A percentile compares a stretch with the other conserved stretches of the same genome.
Evolutionary conservation across 2,113 vertebrate species (phyloP).

Genomic region (Polypterus bichir): DNA sequence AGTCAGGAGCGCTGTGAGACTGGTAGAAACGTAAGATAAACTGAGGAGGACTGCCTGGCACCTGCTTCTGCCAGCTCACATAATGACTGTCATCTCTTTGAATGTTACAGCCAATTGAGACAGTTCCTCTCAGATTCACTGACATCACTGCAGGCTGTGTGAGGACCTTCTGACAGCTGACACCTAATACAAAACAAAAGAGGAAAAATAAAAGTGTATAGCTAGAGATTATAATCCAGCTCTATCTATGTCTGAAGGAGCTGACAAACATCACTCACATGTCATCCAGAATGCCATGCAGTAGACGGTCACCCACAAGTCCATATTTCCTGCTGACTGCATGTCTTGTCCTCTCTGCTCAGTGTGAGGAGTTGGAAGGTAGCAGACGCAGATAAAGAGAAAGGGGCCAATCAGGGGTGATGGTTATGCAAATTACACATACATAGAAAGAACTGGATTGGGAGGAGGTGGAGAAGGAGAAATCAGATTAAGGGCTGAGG

Average conservation of each 20-base stretch:
- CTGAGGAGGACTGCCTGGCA: conserved; percentile 25
- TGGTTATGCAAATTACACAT: too few relatives aligned
- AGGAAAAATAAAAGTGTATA: background rate
- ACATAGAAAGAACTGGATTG: too few relatives aligned
- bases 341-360: too few relatives aligned
- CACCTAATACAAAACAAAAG: conserved; percentile 25
- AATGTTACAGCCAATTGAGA: conserved; percentile 20
- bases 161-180: conserved; percentile 20
- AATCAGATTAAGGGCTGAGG: too few relatives aligned
- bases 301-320: background rate
- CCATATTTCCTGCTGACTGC: background rate
- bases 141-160: conserved; percentile 26
- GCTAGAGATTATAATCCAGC: conserved; percentile 7
- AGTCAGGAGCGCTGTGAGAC: fast-evolving
- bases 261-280: background rate
- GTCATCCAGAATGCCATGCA: conserved; percentile 1
- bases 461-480: too few relatives aligned
- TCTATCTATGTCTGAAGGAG: background rate
- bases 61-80: conserved; percentile 29
- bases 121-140: conserved; percentile 19
- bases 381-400: too few relatives aligned
- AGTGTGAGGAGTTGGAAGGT: too few relatives aligned
- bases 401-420: too few relatives aligned
- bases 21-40: background rate
- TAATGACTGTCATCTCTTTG: fast-evolving